phyloP scores from a whole-genome alignment of 2,888 invertebrate species.

The Watsonalla binaria region DNA sequence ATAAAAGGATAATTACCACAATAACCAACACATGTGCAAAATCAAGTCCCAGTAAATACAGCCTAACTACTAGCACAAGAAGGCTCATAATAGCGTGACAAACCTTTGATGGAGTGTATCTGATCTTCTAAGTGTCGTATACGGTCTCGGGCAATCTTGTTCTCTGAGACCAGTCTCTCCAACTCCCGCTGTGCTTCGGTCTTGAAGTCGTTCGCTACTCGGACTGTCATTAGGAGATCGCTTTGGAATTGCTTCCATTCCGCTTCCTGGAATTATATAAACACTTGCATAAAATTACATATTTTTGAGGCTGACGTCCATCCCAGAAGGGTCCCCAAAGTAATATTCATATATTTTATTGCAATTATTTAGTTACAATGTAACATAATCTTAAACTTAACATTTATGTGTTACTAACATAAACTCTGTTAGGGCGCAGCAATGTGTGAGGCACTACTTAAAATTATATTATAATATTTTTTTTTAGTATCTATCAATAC shows the following conservation, averaged over 20 bases:
- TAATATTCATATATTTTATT: too few species aligned
- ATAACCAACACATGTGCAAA: not conserved
- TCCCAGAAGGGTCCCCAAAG: too few species aligned
- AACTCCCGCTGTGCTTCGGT: conserved; percentile 94
- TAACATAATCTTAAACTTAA: too few species aligned
- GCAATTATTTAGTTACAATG: too few species aligned
- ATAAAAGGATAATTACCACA: not conserved
- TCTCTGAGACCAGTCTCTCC: conserved; percentile 89
- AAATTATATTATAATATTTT: too few species aligned
- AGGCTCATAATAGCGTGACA: conserved; percentile 22
- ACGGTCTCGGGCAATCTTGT: conserved; percentile 87
- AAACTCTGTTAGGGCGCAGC: too few species aligned
- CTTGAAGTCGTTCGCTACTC: conserved; percentile 97
- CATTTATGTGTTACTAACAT: too few species aligned
- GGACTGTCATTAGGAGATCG: conserved; percentile 93
- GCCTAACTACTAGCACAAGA: not conserved
- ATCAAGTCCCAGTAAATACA: not conserved
- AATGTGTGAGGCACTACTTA: too few species aligned
- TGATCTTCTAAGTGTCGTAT: conserved; percentile 87
- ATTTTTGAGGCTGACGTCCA: not conserved
- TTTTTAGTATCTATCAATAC: too few species aligned
- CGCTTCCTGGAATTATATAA: conserved; percentile 74
- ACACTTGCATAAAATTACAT: not conserved
- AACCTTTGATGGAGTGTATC: conserved; percentile 88
- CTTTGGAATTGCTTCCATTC: conserved; percentile 98